Evolutionary conservation across 2,888 invertebrate genomes (phyloP).

Genomic region (Arenicola marina): DNA sequence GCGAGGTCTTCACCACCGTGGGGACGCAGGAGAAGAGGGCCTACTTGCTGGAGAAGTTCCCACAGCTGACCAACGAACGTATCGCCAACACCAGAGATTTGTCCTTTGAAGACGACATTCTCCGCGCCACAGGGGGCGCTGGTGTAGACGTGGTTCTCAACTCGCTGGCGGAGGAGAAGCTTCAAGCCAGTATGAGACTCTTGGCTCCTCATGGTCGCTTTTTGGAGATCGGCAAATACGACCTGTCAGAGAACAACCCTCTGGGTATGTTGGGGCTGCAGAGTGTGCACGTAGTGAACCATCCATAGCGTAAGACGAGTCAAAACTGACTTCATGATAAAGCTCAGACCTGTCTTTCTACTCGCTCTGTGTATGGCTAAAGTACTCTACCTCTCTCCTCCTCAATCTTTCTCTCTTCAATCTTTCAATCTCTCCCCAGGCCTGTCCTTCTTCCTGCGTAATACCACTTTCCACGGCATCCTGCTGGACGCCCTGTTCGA

Average conservation of each 20-base stretch:
- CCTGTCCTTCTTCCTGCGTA: slow-evolving; percentile 85
- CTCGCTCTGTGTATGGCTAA: too few species aligned
- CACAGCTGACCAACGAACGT: slow-evolving; percentile 76
- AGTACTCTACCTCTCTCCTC: neutral
- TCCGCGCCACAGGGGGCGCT: slow-evolving; percentile 81
- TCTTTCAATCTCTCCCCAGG: neutral
- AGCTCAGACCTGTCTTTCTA: too few species aligned
- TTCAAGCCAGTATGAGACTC: slow-evolving; percentile 91
- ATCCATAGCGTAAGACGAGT: too few species aligned
- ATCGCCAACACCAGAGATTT: slow-evolving; percentile 91
- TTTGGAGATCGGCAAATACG: slow-evolving; percentile 97
- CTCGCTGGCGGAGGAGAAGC: slow-evolving; percentile 93
- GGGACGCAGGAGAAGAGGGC: slow-evolving; percentile 82
- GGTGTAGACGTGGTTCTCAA: slow-evolving; percentile 95
- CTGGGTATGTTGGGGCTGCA: slow-evolving; percentile 64
- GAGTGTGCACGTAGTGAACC: too few species aligned
- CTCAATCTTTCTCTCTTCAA: too few species aligned
- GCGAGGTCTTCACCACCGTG: slow-evolving; percentile 79
- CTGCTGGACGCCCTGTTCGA: slow-evolving; percentile 92
- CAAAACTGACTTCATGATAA: too few species aligned
- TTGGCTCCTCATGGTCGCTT: slow-evolving; percentile 91
- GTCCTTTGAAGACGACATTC: slow-evolving; percentile 87
- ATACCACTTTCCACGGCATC: slow-evolving; percentile 98
- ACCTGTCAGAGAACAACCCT: slow-evolving; percentile 87
- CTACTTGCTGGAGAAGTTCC: slow-evolving; percentile 83